Evolutionary conservation across 1,140 invertebrate genomes (phyloP).

Genomic region (Ips typographus): DNA sequence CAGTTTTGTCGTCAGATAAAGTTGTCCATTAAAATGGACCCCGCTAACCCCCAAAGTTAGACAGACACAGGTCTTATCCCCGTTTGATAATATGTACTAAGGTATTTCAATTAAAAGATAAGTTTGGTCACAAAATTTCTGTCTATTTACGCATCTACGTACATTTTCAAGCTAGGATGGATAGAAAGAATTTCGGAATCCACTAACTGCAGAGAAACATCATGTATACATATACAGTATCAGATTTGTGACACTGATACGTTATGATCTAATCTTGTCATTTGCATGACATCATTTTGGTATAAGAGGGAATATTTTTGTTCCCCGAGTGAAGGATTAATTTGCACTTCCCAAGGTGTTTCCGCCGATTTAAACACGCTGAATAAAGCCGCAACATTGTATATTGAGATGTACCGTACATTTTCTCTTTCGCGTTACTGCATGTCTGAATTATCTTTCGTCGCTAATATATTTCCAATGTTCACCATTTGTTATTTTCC

Average conservation of each 20-base stretch:
- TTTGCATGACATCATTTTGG: constrained; percentile 33
- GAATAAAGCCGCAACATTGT: constrained; percentile 32
- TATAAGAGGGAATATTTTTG: constrained; percentile 35
- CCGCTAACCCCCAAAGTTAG: constrained; percentile 28
- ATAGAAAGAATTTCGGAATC: no score
- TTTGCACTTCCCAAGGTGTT: constrained; percentile 37
- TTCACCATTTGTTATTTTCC: no score
- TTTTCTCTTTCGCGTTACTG: constrained; percentile 20
- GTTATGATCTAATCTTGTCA: constrained; percentile 30
- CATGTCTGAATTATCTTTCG: neutral
- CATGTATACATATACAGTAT: neutral
- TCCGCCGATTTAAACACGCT: constrained; percentile 32
- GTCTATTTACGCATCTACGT: no score
- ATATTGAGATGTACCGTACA: constrained; percentile 26
- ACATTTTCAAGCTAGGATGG: no score
- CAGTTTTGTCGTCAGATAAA: constrained; percentile 46
- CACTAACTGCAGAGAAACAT: no score
- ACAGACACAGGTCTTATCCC: constrained; percentile 28
- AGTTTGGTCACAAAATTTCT: constrained; percentile 1
- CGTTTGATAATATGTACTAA: constrained; percentile 17
- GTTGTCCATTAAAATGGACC: constrained; percentile 36
- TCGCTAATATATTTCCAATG: neutral
- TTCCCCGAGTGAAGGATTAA: constrained; percentile 32
- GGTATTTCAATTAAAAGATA: constrained; percentile 33
- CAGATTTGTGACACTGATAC: constrained; percentile 5